These are phyloP conservation scores for Eumerus sabulonum DNA, from an alignment of 2,888 invertebrate genomes.

Conservation along the genomic window DNA sequence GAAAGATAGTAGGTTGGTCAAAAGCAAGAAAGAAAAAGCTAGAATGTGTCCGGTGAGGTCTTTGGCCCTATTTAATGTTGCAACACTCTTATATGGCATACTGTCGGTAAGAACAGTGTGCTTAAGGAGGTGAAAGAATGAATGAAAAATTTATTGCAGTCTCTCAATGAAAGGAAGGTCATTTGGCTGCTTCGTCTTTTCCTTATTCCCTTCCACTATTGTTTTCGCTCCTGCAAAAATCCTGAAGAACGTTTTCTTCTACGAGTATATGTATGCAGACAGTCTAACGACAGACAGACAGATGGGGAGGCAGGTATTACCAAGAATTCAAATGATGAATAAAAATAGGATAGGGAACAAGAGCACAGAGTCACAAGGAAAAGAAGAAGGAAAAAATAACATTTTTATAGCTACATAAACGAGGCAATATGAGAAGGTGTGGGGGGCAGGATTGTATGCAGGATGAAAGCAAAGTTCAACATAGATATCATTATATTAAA, in stretches of 20 bases:
- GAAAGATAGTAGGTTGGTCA: constrained; percentile 13
- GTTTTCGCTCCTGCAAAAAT: neutral
- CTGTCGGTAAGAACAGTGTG: constrained; percentile 30
- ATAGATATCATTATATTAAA: constrained; percentile 68
- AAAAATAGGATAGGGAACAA: too few relatives aligned
- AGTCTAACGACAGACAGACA: constrained; percentile 30
- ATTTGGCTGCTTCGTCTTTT: constrained; percentile 25
- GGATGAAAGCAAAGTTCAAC: constrained; percentile 60
- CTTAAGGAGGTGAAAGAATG: constrained; percentile 57
- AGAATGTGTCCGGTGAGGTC: constrained; percentile 10
- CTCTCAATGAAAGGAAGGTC: constrained; percentile 57
- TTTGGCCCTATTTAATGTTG: constrained; percentile 65
- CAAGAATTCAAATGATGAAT: constrained; percentile 59
- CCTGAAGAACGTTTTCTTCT: constrained; percentile 34
- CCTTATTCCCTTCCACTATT: constrained; percentile 1
- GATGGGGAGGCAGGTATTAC: constrained; percentile 57
- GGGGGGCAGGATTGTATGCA: constrained; percentile 7
- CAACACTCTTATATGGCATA: constrained; percentile 48
- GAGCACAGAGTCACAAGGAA: neutral
- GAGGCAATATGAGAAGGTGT: constrained; percentile 30
- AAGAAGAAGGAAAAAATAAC: constrained; percentile 20
- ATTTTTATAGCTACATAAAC: constrained; percentile 61
- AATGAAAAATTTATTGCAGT: constrained; percentile 66
- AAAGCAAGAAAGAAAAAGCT: too few relatives aligned
- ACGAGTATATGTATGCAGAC: constrained; percentile 47